These are phyloP conservation scores for Trachelus troglodyta DNA, from an alignment of 2,888 invertebrate species.

Conservation along the genomic window DNA sequence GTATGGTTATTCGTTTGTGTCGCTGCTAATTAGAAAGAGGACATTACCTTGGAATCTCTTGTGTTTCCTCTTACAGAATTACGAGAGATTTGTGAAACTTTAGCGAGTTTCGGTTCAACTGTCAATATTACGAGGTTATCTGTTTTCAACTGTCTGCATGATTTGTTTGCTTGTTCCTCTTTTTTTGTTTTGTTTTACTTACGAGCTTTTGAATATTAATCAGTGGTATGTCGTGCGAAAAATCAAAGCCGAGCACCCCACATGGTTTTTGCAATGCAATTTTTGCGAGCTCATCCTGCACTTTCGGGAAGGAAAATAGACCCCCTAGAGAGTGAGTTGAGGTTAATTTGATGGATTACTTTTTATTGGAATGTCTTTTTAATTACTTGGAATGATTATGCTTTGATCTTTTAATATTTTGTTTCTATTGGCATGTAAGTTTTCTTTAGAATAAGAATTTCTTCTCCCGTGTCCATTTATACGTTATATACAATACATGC, in stretches of 20 bases:
- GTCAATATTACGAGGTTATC: not conserved
- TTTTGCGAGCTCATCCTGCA: slow-evolving; percentile 55
- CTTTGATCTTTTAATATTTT: not conserved
- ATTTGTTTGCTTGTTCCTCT: slow-evolving; percentile 26
- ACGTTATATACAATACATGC: not conserved
- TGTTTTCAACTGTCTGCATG: not conserved
- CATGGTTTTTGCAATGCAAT: slow-evolving; percentile 60
- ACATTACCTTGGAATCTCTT: not conserved
- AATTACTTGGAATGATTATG: not conserved
- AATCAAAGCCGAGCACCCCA: slow-evolving; percentile 17
- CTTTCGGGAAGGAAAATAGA: slow-evolving; percentile 51
- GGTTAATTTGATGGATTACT: not conserved
- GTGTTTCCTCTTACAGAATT: not conserved
- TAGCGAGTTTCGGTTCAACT: not conserved
- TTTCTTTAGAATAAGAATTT: not conserved
- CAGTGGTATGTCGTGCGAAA: slow-evolving; percentile 38
- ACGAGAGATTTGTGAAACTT: not conserved
- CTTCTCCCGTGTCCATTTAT: not conserved
- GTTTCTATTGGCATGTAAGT: not conserved
- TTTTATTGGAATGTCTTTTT: not conserved
- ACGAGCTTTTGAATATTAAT: slow-evolving; percentile 9
- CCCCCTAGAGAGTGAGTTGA: slow-evolving; percentile 49
- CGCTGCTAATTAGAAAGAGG: not conserved
- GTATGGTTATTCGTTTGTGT: not conserved
- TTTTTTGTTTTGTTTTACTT: slow-evolving; percentile 2